These are phyloP conservation scores for Drosophila parabipectinata DNA, from an alignment of 1,140 invertebrate genomes.

Conservation along the genomic window DNA sequence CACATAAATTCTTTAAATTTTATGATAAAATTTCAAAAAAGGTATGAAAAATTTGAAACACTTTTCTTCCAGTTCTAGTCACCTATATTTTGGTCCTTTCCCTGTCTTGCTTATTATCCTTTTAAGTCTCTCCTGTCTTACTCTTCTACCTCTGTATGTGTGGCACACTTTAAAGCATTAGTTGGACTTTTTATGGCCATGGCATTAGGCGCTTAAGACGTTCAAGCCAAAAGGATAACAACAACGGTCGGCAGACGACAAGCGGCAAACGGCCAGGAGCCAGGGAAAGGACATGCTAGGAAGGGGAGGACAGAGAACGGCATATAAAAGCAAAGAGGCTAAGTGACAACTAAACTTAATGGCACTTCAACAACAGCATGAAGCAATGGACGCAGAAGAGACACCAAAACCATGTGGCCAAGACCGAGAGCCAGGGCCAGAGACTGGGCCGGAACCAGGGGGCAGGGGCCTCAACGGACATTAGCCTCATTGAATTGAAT, in stretches of 20 bases:
- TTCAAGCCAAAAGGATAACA: slow-evolving; percentile 83
- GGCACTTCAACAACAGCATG: slow-evolving; percentile 83
- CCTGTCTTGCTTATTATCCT: background rate
- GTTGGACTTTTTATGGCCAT: slow-evolving; percentile 82
- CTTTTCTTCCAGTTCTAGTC: background rate
- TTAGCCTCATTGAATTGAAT: slow-evolving; percentile 84
- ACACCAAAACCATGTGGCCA: slow-evolving; percentile 20
- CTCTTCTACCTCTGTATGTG: slow-evolving; percentile 36
- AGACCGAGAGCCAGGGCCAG: slow-evolving; percentile 15
- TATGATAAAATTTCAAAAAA: no score
- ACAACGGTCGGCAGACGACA: slow-evolving; percentile 55
- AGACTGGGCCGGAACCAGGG: background rate
- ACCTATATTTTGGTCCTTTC: background rate
- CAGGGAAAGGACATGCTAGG: background rate
- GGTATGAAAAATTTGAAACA: no score
- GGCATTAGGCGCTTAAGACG: slow-evolving; percentile 83
- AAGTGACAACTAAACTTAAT: slow-evolving; percentile 84
- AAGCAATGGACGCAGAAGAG: slow-evolving; percentile 80
- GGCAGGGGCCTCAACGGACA: slow-evolving; percentile 71
- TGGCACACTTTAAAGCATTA: slow-evolving; percentile 82
- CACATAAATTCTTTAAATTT: no score
- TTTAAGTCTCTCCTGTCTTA: background rate
- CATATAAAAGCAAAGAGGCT: slow-evolving; percentile 83
- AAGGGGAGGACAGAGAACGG: slow-evolving; percentile 26
- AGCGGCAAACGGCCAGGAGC: slow-evolving; percentile 44